A percentile compares a stretch with the other conserved stretches of the same genome.
These are phyloP conservation scores for Calidris pugnax DNA, from an alignment of 2,113 vertebrate genomes.

Conservation along the genomic window DNA sequence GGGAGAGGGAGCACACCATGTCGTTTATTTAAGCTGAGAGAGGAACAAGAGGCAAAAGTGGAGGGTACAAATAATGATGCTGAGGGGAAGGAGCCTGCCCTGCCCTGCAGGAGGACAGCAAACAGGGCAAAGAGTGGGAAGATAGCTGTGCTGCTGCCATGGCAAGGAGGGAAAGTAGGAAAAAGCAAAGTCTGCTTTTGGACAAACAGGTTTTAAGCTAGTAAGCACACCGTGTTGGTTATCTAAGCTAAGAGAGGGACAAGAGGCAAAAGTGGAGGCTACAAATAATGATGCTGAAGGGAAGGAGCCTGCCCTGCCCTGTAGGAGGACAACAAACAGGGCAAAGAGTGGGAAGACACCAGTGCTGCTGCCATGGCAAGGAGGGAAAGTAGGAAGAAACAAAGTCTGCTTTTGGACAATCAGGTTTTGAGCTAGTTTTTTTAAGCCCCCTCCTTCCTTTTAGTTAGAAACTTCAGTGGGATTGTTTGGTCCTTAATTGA, in stretches of 20 bases:
- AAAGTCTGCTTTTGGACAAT: neutral
- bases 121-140: neutral
- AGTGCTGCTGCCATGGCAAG: neutral
- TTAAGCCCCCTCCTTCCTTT: neutral
- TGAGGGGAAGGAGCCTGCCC: neutral
- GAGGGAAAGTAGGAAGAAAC: neutral
- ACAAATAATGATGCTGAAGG: neutral
- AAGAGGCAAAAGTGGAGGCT: neutral
- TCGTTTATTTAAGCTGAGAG: no score
- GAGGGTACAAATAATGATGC: neutral
- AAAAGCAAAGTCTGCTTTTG: neutral
- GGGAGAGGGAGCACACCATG: neutral
- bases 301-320: neutral
- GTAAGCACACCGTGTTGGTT: no score
- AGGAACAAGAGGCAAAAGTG: neutral
- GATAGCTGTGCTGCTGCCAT: accelerated
- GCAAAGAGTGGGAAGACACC: neutral
- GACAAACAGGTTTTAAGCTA: neutral
- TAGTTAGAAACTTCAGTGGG: neutral
- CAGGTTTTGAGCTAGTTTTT: neutral
- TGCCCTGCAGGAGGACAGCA: neutral
- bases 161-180: neutral
- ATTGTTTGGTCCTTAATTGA: neutral
- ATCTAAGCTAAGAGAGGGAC: neutral
- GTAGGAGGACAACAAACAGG: neutral